Percentiles rank a stretch among this genome's conserved stretches.
Conservation (phyloP, 2,113 vertebrate species). For the Heterochromis multidens region DNA sequence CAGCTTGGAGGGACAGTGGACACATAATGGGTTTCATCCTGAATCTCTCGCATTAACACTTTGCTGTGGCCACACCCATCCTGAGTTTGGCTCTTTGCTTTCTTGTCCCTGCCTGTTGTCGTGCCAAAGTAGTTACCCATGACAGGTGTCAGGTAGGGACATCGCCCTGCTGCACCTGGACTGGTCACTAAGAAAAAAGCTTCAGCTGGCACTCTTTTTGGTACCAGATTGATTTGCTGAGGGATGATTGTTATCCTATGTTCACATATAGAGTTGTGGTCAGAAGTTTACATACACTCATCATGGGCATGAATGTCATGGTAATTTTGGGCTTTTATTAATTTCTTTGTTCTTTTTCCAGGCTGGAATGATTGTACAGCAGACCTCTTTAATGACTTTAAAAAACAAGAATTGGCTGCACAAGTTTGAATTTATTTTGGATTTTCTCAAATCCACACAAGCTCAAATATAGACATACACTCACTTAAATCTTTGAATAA, state of each 20-base stretch:
- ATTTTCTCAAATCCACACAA: too few relatives aligned
- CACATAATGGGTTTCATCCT: neutral
- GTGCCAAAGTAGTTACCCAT: neutral
- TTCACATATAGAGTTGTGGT: neutral
- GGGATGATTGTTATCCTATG: neutral
- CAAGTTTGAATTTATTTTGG: too few relatives aligned
- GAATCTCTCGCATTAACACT: neutral
- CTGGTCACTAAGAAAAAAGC: neutral
- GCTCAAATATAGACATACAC: too few relatives aligned
- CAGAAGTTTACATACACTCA: too few relatives aligned
- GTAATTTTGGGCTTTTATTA: too few relatives aligned
- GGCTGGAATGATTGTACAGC: too few relatives aligned
- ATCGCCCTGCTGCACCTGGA: neutral
- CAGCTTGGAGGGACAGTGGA: neutral
- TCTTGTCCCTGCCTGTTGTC: neutral
- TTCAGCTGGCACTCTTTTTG: neutral
- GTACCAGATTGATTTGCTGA: neutral
- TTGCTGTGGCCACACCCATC: slow-evolving; percentile 24
- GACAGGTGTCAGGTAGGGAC: neutral
- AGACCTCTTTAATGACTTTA: too few relatives aligned
- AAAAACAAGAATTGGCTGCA: too few relatives aligned
- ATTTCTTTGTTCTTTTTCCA: too few relatives aligned
- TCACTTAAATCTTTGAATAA: too few relatives aligned
- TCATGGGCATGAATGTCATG: too few relatives aligned
- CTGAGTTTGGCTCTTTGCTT: neutral